A percentile compares a stretch with the other conserved stretches of the same genome.
phyloP scores from a whole-genome alignment of 2,113 vertebrate species.

The Acrocephalus kingi region DNA sequence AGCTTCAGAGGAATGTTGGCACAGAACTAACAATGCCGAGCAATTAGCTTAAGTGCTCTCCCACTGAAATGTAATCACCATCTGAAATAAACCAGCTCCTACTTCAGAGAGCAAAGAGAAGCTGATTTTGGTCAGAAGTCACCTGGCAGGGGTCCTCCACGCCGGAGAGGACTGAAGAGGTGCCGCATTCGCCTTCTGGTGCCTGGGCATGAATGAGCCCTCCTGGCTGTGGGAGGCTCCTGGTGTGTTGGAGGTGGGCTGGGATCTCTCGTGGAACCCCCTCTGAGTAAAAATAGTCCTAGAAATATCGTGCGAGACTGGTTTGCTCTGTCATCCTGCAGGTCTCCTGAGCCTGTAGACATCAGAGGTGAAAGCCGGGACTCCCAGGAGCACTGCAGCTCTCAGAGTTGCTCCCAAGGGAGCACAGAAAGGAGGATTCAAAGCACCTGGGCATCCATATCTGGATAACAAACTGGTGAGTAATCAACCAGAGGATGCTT shows the following conservation, averaged over 20 bases:
- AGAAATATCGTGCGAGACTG: not conserved
- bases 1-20: constrained; percentile 56
- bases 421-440: not conserved
- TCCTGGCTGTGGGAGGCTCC: not conserved
- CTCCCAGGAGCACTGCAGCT: not conserved
- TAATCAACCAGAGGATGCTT: not conserved
- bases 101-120: not conserved
- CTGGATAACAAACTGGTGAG: not conserved
- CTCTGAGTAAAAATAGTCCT: not conserved
- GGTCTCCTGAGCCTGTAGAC: not conserved
- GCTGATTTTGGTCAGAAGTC: not conserved
- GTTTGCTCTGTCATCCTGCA: not conserved
- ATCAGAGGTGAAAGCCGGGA: not conserved
- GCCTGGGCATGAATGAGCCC: not conserved
- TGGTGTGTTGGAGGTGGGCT: not conserved
- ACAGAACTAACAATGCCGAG: not conserved
- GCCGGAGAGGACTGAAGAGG: not conserved
- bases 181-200: not conserved
- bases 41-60: constrained; percentile 59
- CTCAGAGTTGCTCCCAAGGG: not conserved
- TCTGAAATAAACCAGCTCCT: not conserved
- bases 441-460: not conserved
- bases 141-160: not conserved
- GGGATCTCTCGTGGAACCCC: not conserved
- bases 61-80: constrained; percentile 38